Percentiles rank a stretch among this genome's conserved stretches.
Conservation (phyloP, 2,113 vertebrate genomes). For the Apteryx owenii region DNA sequence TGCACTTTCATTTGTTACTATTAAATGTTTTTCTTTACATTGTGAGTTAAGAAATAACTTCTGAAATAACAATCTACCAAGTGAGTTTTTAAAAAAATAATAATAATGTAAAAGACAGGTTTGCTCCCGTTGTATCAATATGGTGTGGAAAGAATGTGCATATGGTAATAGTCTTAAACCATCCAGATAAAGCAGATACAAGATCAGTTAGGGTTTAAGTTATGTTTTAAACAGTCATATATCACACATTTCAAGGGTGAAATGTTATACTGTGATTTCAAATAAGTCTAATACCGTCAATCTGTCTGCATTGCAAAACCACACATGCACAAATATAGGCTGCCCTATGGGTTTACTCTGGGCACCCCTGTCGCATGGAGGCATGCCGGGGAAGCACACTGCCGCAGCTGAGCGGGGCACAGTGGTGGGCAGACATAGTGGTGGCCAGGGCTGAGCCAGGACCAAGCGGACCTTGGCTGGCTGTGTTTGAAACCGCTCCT, state of each 20-base stretch:
- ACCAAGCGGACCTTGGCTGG: background rate
- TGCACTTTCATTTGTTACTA: background rate
- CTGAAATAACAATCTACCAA: background rate
- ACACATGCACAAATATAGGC: background rate
- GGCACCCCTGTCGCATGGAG: rapidly evolving
- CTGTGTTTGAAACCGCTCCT: background rate
- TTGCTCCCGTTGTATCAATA: background rate
- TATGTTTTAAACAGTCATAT: background rate
- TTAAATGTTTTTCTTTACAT: background rate
- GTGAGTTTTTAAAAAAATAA: background rate
- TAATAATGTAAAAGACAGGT: background rate
- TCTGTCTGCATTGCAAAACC: background rate
- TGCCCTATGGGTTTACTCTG: background rate
- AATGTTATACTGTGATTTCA: background rate
- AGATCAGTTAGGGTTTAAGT: background rate
- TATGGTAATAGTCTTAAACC: background rate
- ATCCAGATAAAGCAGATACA: background rate
- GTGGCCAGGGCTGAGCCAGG: background rate
- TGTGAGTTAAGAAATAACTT: background rate
- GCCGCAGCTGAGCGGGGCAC: background rate
- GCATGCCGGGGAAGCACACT: background rate
- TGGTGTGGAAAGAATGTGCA: background rate
- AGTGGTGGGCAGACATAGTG: rapidly evolving
- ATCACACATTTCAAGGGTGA: background rate
- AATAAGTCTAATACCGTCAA: background rate